Evolutionary conservation across 2,888 invertebrate species (phyloP).

Genomic region (Ophraella communa): DNA sequence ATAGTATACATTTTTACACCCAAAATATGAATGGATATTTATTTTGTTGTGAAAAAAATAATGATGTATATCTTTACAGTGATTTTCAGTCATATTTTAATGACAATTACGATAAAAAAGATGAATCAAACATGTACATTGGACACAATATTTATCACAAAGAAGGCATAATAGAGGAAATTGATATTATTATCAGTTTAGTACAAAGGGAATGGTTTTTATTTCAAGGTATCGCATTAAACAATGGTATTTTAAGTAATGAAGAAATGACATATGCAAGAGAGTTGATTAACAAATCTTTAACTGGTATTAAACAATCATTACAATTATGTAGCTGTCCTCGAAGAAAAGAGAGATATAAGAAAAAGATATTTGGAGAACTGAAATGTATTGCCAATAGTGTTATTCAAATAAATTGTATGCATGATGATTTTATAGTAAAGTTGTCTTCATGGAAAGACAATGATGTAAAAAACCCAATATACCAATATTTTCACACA

Average conservation of each 20-base stretch:
- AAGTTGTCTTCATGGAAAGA: slow-evolving; percentile 34
- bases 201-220: slow-evolving; percentile 48
- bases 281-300: slow-evolving; percentile 44
- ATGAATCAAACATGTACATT: slow-evolving; percentile 22
- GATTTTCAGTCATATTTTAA: slow-evolving; percentile 28
- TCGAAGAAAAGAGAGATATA: slow-evolving; percentile 32
- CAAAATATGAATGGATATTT: slow-evolving; percentile 15
- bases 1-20: neutral
- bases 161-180: slow-evolving; percentile 43
- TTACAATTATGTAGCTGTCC: slow-evolving; percentile 34
- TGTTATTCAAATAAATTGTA: slow-evolving; percentile 32
- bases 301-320: slow-evolving; percentile 39
- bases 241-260: slow-evolving; percentile 35
- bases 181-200: slow-evolving; percentile 36
- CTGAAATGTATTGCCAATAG: slow-evolving; percentile 33
- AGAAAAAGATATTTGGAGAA: slow-evolving; percentile 28
- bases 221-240: slow-evolving; percentile 48
- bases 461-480: slow-evolving; percentile 37
- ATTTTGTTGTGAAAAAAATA: slow-evolving; percentile 29
- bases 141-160: slow-evolving; percentile 36
- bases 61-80: slow-evolving; percentile 12
- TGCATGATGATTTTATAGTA: slow-evolving; percentile 41
- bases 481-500: slow-evolving; percentile 48
- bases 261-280: slow-evolving; percentile 39
- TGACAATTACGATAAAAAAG: neutral